These are phyloP conservation scores for Drosophila ironensis DNA, from an alignment of 1,140 invertebrate species.

Conservation along the genomic window DNA sequence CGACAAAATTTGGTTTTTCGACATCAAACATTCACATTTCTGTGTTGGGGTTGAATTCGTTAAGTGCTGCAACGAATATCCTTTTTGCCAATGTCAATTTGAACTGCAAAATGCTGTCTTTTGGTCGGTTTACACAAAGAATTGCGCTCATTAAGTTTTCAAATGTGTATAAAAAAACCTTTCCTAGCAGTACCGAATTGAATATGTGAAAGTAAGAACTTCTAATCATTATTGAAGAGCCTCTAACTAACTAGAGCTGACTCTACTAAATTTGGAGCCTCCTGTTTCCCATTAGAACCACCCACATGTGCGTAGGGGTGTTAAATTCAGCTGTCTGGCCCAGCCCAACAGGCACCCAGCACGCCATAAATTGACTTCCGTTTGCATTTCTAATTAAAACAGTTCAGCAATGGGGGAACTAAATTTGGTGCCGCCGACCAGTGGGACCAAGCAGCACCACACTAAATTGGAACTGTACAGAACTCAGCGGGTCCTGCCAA, in stretches of 20 bases:
- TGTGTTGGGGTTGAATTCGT: neutral
- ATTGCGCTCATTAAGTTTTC: too few species aligned
- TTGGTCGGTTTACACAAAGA: too few species aligned
- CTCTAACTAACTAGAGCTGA: neutral
- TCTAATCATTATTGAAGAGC: too few species aligned
- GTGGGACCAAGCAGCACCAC: neutral
- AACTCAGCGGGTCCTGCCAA: conserved; percentile 27
- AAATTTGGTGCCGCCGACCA: conserved; percentile 7
- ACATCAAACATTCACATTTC: neutral
- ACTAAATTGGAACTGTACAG: conserved; percentile 1
- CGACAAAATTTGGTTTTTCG: neutral
- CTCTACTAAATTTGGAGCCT: neutral
- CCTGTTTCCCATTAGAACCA: too few species aligned
- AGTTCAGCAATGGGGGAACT: conserved; percentile 20
- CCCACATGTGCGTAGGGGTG: conserved; percentile 1
- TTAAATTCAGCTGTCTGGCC: neutral
- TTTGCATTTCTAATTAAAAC: conserved; percentile 64
- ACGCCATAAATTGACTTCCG: conserved; percentile 60
- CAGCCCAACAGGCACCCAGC: conserved; percentile 23
- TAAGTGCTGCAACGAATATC: neutral
- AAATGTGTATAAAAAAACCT: too few species aligned
- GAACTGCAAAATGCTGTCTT: too few species aligned
- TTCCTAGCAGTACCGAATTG: too few species aligned
- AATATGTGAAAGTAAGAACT: too few species aligned
- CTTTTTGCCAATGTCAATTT: too few species aligned